phyloP scores from a whole-genome alignment of 2,888 invertebrate species.

The Eumerus sabulonum region DNA sequence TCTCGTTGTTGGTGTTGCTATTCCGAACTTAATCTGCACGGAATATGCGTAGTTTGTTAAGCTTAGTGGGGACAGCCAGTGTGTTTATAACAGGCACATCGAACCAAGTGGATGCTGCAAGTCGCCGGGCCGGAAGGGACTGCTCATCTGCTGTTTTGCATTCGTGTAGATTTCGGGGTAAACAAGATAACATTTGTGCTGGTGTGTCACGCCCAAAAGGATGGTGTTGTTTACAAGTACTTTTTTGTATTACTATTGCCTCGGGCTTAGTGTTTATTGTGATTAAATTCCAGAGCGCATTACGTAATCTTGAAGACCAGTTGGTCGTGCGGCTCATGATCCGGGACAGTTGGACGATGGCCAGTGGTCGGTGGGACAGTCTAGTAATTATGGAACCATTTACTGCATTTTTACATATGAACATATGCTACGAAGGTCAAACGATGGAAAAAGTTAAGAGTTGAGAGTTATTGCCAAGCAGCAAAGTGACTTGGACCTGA shows the following conservation, averaged over 20 bases:
- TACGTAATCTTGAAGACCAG: slow-evolving; percentile 26
- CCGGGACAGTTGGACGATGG: background rate
- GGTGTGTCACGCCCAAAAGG: slow-evolving; percentile 4
- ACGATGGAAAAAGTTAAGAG: too few relatives aligned
- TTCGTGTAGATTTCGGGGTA: slow-evolving; percentile 9
- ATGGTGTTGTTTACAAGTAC: slow-evolving; percentile 3
- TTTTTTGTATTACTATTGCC: background rate
- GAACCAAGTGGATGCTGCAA: slow-evolving; percentile 4
- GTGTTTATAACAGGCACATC: slow-evolving; percentile 40
- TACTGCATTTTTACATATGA: too few relatives aligned
- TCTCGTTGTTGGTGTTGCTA: background rate
- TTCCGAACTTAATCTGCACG: slow-evolving; percentile 20
- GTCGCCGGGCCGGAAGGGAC: background rate
- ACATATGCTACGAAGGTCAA: too few relatives aligned
- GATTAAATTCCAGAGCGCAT: slow-evolving; percentile 25
- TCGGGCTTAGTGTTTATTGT: background rate
- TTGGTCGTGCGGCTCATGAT: slow-evolving; percentile 4
- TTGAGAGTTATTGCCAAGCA: too few relatives aligned
- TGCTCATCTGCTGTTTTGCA: slow-evolving; percentile 16
- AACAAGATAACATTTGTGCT: slow-evolving; percentile 20
- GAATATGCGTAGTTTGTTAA: slow-evolving; percentile 28
- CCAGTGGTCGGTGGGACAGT: too few relatives aligned
- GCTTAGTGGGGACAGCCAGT: slow-evolving; percentile 25
- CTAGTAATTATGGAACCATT: too few relatives aligned
- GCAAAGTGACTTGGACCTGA: too few relatives aligned